phyloP scores from a whole-genome alignment of 2,888 invertebrate genomes.

The Macrophya annulata region DNA sequence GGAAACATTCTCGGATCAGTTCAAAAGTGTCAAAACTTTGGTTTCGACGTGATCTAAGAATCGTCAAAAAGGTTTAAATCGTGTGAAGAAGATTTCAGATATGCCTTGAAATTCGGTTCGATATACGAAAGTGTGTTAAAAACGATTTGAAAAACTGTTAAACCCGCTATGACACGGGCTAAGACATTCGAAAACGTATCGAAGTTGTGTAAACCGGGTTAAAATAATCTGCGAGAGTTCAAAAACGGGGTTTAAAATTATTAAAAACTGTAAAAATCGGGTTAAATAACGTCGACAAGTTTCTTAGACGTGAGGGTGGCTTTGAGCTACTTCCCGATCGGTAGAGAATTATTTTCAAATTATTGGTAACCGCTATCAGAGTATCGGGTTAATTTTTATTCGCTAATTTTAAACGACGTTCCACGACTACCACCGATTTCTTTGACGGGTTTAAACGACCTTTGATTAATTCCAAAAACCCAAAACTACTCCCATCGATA shows the following conservation, averaged over 20 bases:
- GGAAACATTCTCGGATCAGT: neutral
- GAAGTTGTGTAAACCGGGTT: neutral
- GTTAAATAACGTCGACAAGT: neutral
- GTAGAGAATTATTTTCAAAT: conserved; percentile 5
- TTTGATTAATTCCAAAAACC: neutral
- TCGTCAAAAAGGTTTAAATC: neutral
- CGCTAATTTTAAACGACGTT: neutral
- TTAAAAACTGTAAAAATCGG: neutral
- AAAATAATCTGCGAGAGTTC: neutral
- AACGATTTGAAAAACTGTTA: neutral
- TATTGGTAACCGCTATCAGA: neutral
- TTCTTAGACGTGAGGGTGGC: neutral
- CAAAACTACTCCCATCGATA: neutral
- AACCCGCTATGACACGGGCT: neutral
- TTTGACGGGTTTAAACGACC: neutral
- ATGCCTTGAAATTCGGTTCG: neutral
- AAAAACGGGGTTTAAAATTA: neutral
- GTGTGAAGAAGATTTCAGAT: neutral
- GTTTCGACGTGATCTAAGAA: neutral
- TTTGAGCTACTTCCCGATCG: neutral
- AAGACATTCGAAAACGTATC: neutral
- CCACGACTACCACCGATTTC: neutral
- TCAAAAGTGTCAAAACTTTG: neutral
- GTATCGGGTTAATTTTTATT: neutral
- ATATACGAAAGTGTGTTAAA: neutral